Evolutionary conservation across 2,797 vertebrate genomes (phyloP).

Genomic region (Gastrophryne carolinensis): DNA sequence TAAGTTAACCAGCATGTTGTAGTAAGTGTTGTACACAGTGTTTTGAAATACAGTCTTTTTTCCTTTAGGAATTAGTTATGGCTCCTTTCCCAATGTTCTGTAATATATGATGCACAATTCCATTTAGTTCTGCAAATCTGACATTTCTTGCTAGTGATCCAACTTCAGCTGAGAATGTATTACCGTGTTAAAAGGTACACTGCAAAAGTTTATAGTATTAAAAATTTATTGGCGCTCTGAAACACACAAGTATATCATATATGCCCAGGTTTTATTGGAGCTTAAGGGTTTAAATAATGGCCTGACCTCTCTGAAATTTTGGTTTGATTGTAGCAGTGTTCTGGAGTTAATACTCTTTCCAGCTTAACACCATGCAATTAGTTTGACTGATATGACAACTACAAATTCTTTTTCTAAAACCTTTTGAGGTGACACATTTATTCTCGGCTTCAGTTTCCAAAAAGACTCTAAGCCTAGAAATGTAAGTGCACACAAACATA

Average conservation of each 20-base stretch:
- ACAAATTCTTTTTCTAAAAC: constrained; percentile 47
- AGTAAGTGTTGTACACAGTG: not conserved
- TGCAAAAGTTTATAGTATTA: constrained; percentile 51
- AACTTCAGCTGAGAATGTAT: constrained; percentile 44
- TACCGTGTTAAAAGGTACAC: constrained; percentile 49
- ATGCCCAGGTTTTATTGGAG: constrained; percentile 43
- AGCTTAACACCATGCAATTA: constrained; percentile 45
- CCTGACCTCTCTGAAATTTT: constrained; percentile 50
- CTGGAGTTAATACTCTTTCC: constrained; percentile 46
- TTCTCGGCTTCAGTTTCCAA: constrained; percentile 9
- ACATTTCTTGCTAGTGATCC: constrained; percentile 44
- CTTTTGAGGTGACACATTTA: constrained; percentile 43
- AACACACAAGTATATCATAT: constrained; percentile 50
- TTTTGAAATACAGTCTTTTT: constrained; percentile 27
- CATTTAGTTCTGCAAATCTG: constrained; percentile 30
- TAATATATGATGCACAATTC: constrained; percentile 43
- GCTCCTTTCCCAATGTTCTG: constrained; percentile 37
- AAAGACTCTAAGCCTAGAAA: constrained; percentile 15
- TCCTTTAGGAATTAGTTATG: constrained; percentile 31
- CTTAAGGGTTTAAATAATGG: constrained; percentile 53
- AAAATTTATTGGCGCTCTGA: constrained; percentile 39
- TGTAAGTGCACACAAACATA: not conserved
- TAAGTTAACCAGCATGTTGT: no score
- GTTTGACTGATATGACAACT: constrained; percentile 51
- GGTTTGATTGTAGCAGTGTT: constrained; percentile 48